A percentile compares a stretch with the other conserved stretches of the same genome.
These are phyloP conservation scores for Triplophysa yarkandensis DNA, from an alignment of 2,797 vertebrate species.

Conservation along the genomic window DNA sequence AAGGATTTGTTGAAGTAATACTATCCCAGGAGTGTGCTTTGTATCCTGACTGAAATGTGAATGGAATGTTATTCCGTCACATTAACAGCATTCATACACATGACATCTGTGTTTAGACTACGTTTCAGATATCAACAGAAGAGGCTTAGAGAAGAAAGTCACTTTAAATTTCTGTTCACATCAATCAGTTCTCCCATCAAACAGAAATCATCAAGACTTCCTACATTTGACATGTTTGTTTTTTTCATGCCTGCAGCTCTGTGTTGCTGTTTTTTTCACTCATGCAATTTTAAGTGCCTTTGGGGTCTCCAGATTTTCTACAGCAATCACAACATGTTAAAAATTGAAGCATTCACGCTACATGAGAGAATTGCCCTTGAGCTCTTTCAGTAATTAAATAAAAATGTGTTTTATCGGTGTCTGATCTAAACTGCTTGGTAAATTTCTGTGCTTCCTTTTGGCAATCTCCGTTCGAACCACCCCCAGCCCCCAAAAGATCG, in stretches of 20 bases:
- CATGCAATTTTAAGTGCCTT: constrained; percentile 41
- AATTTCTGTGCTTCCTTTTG: not conserved
- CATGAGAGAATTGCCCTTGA: constrained; percentile 19
- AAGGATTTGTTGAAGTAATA: not conserved
- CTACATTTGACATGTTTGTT: constrained; percentile 37
- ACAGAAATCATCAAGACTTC: constrained; percentile 36
- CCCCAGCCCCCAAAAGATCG: too few species aligned
- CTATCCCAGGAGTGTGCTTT: not conserved
- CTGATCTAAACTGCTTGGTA: constrained; percentile 10
- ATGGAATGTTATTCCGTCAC: not conserved
- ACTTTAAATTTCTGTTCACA: constrained; percentile 13
- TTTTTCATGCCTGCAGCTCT: constrained; percentile 33
- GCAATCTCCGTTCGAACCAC: too few species aligned
- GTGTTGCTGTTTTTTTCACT: constrained; percentile 16
- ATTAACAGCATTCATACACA: not conserved
- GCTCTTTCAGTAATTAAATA: constrained; percentile 27
- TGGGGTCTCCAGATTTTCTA: constrained; percentile 17
- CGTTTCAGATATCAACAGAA: constrained; percentile 12
- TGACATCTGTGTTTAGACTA: constrained; percentile 9
- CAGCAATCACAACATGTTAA: constrained; percentile 31
- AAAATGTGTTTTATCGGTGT: constrained; percentile 3
- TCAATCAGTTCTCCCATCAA: constrained; percentile 36
- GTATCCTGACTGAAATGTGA: not conserved
- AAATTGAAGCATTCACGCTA: constrained; percentile 22
- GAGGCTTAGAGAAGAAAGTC: constrained; percentile 2